Conservation (phyloP, 1,140 invertebrate species). For the Patella vulgata region DNA sequence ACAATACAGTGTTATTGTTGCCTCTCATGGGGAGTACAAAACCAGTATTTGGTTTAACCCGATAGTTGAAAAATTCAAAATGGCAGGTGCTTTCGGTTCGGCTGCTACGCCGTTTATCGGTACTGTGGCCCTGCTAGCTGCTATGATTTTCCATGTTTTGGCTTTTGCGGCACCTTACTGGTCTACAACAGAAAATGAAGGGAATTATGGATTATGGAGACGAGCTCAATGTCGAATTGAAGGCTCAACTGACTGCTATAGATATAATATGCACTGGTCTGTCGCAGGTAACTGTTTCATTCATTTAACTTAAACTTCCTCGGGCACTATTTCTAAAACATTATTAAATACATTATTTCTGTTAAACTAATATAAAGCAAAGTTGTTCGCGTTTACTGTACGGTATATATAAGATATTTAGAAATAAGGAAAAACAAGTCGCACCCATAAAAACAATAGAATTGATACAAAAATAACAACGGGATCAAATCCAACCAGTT, state of each 20-base stretch:
- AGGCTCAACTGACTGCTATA: constrained; percentile 14
- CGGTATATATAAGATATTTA: no score
- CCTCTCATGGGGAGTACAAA: no score
- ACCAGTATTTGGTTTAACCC: no score
- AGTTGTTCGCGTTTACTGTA: no score
- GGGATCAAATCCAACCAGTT: no score
- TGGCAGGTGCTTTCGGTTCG: constrained; percentile 33
- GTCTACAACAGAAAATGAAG: constrained; percentile 23
- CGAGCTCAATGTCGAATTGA: constrained; percentile 19
- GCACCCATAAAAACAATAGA: no score
- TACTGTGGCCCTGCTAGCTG: constrained; percentile 36
- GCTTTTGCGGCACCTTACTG: constrained; percentile 45
- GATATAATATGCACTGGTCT: constrained; percentile 9
- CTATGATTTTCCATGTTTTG: constrained; percentile 41
- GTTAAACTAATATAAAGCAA: no score
- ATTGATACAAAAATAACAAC: no score
- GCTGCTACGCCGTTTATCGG: constrained; percentile 37
- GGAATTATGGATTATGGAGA: constrained; percentile 42
- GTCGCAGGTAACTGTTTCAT: background rate
- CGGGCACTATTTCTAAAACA: background rate
- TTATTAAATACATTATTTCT: no score
- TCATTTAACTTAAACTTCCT: background rate
- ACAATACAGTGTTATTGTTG: no score
- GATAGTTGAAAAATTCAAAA: background rate
- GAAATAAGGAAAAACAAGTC: no score